Base-by-base conservation (phyloP, 35 echinoderm and acorn worm species). In the Eucidaris tribuloides region DNA sequence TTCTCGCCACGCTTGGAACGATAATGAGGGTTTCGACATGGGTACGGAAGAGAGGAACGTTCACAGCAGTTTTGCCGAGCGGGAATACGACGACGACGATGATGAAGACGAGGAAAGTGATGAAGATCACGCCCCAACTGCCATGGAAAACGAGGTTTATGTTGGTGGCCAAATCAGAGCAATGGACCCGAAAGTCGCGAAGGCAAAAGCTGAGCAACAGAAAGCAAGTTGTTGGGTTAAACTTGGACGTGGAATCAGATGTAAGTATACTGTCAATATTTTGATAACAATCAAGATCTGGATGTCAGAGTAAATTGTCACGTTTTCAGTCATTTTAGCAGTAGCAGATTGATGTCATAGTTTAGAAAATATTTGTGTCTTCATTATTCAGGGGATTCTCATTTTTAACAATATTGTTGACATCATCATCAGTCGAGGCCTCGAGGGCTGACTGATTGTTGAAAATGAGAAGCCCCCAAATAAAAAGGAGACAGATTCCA, bases 91-190 rank as follows among this genome's bases (percentile, higher is more conserved):
- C 4, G 65, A 91, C 31, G 87, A 90, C 36, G 91, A 83, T 77
- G 66, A 64, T 28, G 66, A 81, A 39, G 66, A 62, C 19, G 85
- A 83, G 31, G 80, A 85, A 0, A 80, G 45, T 30, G 93, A 91
- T 34, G 76, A 42, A 37, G 90, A 71, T 85, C 79, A 97, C 55
- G 89, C 85, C 25, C 94, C 94, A 62, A 92, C 86, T 15, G 94
- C 94, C 60, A 97, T 97, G 94, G 94, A 97, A 81, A 92, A 90
- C 79, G 94, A 97, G 82, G 86, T 92, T 79, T 97, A 97, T 46
- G 77, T 97, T 33, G 89, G 81, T 9, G 90, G 89, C 11, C 84
- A 92, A 46, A 89, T 97, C 81, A 88, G 90, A 62, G 90, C 85
- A 5, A 80, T 97, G 50, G 94, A 97, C 55, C 71, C 89, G 20